phyloP scores from a whole-genome alignment of 2,113 vertebrate genomes.

The Strix uralensis region DNA sequence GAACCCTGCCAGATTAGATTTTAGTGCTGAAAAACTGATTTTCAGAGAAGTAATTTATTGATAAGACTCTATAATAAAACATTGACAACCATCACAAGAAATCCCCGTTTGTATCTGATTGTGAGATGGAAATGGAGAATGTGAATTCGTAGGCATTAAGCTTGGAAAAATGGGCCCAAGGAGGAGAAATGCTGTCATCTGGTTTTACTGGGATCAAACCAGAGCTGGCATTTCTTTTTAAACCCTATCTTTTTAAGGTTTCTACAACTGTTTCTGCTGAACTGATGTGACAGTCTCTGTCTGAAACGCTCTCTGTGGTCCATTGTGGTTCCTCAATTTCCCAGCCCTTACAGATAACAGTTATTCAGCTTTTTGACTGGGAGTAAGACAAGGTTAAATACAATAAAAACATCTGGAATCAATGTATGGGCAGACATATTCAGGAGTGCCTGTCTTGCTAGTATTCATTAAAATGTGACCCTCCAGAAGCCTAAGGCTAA shows the following conservation, averaged over 20 bases:
- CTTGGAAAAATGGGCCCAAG: not conserved
- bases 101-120: not conserved
- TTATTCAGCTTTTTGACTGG: not conserved
- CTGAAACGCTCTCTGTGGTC: not conserved
- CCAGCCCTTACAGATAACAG: not conserved
- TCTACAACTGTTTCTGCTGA: not conserved
- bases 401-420: not conserved
- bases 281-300: not conserved
- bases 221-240: not conserved
- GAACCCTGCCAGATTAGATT: constrained; percentile 36
- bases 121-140: not conserved
- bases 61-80: constrained; percentile 41
- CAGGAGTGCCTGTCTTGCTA: not conserved
- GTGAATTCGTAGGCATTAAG: not conserved
- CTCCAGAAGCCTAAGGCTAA: not conserved
- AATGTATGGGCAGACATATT: not conserved
- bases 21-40: constrained; percentile 33
- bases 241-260: not conserved
- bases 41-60: constrained; percentile 1
- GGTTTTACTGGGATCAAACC: not conserved
- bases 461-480: not conserved
- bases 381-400: not conserved
- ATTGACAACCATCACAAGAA: not conserved
- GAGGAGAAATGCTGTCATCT: not conserved
- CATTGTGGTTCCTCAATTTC: not conserved